These are phyloP conservation scores for Folsomia candida DNA, from an alignment of 2,888 invertebrate species.

Conservation along the genomic window DNA sequence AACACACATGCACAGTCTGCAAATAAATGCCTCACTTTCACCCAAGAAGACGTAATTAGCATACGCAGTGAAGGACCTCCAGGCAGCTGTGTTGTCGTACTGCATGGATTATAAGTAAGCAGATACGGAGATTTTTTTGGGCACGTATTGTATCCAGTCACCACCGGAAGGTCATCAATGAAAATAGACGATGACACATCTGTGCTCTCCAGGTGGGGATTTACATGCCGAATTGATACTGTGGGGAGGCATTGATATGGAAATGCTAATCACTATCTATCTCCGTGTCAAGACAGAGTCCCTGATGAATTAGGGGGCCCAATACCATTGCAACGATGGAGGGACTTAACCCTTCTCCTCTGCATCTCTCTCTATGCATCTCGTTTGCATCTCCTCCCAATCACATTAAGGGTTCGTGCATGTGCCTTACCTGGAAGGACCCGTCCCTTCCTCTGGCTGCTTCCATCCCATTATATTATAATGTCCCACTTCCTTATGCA, in stretches of 20 bases:
- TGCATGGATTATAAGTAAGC: too few relatives aligned
- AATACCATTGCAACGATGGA: neutral
- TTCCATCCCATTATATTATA: neutral
- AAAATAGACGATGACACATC: conserved; percentile 1
- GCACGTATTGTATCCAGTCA: neutral
- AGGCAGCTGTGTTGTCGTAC: neutral
- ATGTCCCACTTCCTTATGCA: conserved; percentile 5
- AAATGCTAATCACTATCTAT: conserved; percentile 5
- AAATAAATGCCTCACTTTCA: neutral
- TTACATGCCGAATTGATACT: neutral
- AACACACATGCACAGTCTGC: neutral
- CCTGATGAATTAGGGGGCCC: neutral
- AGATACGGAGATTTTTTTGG: neutral
- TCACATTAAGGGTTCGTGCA: neutral
- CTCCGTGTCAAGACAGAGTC: neutral
- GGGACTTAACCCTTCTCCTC: neutral
- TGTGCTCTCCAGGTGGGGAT: conserved; percentile 3
- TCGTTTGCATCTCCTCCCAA: neutral
- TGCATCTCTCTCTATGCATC: conserved; percentile 5
- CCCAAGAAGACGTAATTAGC: neutral
- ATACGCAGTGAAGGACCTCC: neutral
- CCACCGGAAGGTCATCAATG: conserved; percentile 8
- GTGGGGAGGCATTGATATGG: conserved; percentile 1
- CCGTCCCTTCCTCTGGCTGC: neutral
- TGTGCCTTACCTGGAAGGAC: conserved; percentile 1